Conservation (phyloP, 2,888 invertebrate species). For the Lasioglossum leucozonium region DNA sequence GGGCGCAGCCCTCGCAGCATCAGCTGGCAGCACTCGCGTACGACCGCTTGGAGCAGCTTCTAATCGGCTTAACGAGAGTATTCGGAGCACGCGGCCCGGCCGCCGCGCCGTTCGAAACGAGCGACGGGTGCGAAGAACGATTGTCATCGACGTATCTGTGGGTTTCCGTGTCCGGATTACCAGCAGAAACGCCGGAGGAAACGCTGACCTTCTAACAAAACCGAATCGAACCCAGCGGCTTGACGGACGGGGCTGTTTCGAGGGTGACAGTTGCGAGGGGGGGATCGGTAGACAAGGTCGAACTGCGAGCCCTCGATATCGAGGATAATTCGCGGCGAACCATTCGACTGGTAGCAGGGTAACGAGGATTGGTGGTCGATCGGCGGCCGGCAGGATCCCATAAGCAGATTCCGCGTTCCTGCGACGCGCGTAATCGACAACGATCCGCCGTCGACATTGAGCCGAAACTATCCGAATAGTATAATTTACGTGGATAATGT, state of each 20-base stretch:
- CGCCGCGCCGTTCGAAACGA: slow-evolving; percentile 46
- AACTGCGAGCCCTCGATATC: background rate
- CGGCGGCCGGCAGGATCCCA: background rate
- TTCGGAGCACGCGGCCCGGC: slow-evolving; percentile 27
- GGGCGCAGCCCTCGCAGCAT: background rate
- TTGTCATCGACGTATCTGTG: slow-evolving; percentile 42
- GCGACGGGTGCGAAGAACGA: slow-evolving; percentile 44
- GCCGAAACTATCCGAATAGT: background rate
- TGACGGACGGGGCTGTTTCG: background rate
- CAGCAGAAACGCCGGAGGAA: slow-evolving; percentile 7
- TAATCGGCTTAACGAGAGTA: slow-evolving; percentile 48
- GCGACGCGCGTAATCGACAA: background rate
- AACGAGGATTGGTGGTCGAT: background rate
- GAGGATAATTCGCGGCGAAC: background rate
- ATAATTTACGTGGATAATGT: background rate
- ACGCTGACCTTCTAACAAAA: slow-evolving; percentile 23
- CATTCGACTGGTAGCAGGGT: background rate
- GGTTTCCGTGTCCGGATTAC: background rate
- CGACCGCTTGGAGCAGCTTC: slow-evolving; percentile 12
- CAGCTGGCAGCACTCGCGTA: background rate
- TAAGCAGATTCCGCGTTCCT: background rate
- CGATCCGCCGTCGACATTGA: background rate
- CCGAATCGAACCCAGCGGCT: background rate
- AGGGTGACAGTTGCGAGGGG: background rate
- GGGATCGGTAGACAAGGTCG: background rate